phyloP scores from a whole-genome alignment of 2,797 vertebrate genomes.

The Chaetophractus vellerosus region DNA sequence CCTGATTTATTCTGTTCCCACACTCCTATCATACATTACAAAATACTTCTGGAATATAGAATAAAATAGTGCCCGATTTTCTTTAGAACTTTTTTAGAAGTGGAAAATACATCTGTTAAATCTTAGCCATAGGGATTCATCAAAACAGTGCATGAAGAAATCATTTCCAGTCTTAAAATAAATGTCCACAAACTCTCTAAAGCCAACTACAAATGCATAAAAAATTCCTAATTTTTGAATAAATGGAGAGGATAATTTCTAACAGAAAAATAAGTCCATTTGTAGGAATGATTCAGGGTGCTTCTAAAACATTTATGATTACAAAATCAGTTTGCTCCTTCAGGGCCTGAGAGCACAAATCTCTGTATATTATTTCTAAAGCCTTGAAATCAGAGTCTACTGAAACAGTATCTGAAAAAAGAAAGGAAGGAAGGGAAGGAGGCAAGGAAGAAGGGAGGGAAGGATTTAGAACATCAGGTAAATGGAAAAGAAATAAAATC shows the following conservation, averaged over 20 bases:
- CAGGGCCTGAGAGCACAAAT: not conserved
- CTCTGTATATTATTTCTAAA: not conserved
- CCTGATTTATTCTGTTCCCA: not conserved
- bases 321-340: not conserved
- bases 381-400: not conserved
- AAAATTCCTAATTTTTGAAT: not conserved
- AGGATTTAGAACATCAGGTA: not conserved
- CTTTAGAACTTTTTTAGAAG: not conserved
- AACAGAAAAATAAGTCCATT: not conserved
- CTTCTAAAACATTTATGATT: not conserved
- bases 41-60: not conserved
- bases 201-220: not conserved
- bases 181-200: not conserved
- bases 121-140: not conserved
- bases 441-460: not conserved
- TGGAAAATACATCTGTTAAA: not conserved
- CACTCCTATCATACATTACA: no score
- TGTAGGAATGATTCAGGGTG: not conserved
- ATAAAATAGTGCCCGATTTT: not conserved
- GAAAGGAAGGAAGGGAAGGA: not conserved
- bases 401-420: not conserved
- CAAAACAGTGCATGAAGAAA: not conserved
- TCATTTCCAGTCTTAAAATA: conserved; percentile 28
- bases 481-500: not conserved
- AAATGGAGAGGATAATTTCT: not conserved